phyloP scores from a whole-genome alignment of 2,888 invertebrate species.

The Troilus luridus region DNA sequence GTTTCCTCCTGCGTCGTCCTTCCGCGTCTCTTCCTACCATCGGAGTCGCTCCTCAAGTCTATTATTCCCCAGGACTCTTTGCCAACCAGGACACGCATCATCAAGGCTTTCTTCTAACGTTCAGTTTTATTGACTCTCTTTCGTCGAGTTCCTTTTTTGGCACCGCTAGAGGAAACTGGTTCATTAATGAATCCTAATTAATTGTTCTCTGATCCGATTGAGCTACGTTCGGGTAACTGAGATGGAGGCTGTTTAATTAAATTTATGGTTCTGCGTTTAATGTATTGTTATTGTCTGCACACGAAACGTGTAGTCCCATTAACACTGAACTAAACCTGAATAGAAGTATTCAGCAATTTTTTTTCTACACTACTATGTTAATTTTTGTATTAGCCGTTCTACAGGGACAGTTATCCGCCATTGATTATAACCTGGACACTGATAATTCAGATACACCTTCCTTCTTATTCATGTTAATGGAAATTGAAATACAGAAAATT shows the following conservation, averaged over 20 bases:
- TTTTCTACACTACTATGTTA: too few species aligned
- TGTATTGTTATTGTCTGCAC: background rate
- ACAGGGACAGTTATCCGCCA: too few species aligned
- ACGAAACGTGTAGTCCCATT: background rate
- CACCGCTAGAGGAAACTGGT: slow-evolving; percentile 19
- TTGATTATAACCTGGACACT: too few species aligned
- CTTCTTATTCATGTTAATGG: too few species aligned
- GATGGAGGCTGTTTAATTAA: background rate
- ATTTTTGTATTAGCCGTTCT: too few species aligned
- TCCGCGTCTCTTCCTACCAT: background rate
- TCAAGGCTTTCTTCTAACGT: background rate
- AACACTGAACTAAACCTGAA: background rate
- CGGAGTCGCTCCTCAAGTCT: background rate
- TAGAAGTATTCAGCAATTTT: background rate
- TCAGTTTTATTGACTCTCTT: background rate
- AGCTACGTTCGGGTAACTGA: background rate
- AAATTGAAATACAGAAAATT: too few species aligned
- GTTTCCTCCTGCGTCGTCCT: background rate
- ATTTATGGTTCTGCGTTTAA: background rate
- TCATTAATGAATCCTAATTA: slow-evolving; percentile 7
- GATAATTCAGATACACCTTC: too few species aligned
- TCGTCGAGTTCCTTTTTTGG: background rate
- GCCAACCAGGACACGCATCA: background rate
- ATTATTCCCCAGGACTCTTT: background rate
- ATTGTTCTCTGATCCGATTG: background rate